Evolutionary conservation across 2,113 vertebrate species (phyloP).

Genomic region (Psammodynastes pulverulentus): DNA sequence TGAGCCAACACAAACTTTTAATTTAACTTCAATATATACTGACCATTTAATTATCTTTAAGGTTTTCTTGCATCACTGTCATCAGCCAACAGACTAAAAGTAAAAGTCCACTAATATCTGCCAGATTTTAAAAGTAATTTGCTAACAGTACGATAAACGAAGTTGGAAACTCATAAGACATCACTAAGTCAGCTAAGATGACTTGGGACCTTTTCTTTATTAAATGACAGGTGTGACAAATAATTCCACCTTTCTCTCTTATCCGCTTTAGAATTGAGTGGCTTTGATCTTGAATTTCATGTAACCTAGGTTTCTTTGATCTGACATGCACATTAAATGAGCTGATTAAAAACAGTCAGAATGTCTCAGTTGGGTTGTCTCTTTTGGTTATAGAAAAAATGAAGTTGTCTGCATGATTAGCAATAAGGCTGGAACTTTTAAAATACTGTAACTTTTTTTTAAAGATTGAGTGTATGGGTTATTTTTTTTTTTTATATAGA

Average conservation of each 20-base stretch:
- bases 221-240: slow-evolving; percentile 19
- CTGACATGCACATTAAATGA: slow-evolving; percentile 5
- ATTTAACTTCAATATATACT: slow-evolving; percentile 55
- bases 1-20: slow-evolving; percentile 37
- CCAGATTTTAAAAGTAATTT: slow-evolving; percentile 55
- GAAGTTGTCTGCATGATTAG: not conserved
- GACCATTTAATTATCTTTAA: slow-evolving; percentile 54
- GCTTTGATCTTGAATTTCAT: slow-evolving; percentile 50
- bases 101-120: slow-evolving; percentile 35
- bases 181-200: slow-evolving; percentile 17
- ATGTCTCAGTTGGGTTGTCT: not conserved
- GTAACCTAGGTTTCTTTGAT: slow-evolving; percentile 1
- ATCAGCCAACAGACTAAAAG: slow-evolving; percentile 49
- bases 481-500: too few relatives aligned
- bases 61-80: slow-evolving; percentile 42
- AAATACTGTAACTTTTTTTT: not conserved
- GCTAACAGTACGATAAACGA: slow-evolving; percentile 44
- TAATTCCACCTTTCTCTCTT: slow-evolving; percentile 14
- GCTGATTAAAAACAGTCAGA: slow-evolving; percentile 31
- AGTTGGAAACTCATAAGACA: slow-evolving; percentile 28
- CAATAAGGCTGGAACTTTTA: not conserved
- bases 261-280: not conserved
- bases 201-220: slow-evolving; percentile 5
- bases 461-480: fast-evolving
- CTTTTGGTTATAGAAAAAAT: not conserved